A percentile compares a stretch with the other conserved stretches of the same genome.
These are phyloP conservation scores for Caenorhabditis sp. DNA, from an alignment of 2,888 invertebrate species.

Conservation along the genomic window DNA sequence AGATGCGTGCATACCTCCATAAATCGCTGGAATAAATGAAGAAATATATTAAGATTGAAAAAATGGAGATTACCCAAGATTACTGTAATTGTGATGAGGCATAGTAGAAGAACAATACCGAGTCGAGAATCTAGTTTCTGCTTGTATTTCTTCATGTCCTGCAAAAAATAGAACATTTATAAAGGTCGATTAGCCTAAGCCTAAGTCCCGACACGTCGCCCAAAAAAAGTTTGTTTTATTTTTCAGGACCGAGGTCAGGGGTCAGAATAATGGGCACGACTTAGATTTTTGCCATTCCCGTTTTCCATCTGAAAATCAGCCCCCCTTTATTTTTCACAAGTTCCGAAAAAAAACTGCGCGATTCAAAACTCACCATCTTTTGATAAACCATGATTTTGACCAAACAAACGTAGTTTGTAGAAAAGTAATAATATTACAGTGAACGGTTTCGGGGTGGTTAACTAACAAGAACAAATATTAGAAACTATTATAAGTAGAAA, in stretches of 20 bases:
- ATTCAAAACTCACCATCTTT: slow-evolving; percentile 19
- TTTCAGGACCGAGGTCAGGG: no score
- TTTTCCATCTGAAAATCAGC: no score
- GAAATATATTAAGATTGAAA: not conserved
- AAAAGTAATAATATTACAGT: not conserved
- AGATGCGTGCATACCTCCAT: slow-evolving; percentile 58
- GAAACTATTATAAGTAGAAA: not conserved
- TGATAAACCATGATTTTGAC: slow-evolving; percentile 14
- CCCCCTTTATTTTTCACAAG: not conserved
- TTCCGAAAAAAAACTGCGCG: not conserved
- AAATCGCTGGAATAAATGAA: slow-evolving; percentile 36
- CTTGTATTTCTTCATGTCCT: slow-evolving; percentile 65
- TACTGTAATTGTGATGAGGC: slow-evolving; percentile 57
- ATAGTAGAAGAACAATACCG: slow-evolving; percentile 54
- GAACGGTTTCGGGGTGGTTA: slow-evolving; percentile 1
- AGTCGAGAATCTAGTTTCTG: slow-evolving; percentile 61
- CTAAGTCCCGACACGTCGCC: no score
- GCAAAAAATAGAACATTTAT: slow-evolving; percentile 27
- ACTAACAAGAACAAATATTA: not conserved
- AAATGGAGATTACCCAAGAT: slow-evolving; percentile 41
- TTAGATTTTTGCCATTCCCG: no score
- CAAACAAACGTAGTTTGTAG: not conserved
- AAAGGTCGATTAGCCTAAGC: no score
- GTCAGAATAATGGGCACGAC: no score
- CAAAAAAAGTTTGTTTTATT: no score